Percentiles rank a stretch among this genome's conserved stretches.
Evolutionary conservation across 1,140 invertebrate species (phyloP).

Genomic region (Euura saliciscinereae): DNA sequence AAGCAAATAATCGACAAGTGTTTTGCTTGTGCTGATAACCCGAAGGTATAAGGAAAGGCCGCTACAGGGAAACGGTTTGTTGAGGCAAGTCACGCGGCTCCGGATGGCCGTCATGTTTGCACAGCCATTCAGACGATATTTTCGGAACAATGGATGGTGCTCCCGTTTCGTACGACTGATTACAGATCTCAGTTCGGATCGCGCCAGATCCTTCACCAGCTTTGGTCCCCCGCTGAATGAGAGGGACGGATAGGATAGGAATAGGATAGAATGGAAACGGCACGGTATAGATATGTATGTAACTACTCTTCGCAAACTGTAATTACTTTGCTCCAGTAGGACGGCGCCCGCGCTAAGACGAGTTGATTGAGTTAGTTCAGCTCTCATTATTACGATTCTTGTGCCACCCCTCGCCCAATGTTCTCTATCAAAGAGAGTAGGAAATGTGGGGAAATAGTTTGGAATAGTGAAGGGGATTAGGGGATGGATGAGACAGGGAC

Average conservation of each 20-base stretch:
- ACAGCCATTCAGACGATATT: conserved; percentile 44
- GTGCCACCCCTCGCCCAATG: conserved; percentile 8
- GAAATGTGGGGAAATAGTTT: background rate
- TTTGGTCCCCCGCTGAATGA: background rate
- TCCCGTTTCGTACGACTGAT: conserved; percentile 5
- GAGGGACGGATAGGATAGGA: background rate
- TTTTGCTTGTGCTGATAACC: background rate
- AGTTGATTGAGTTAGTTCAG: conserved; percentile 36
- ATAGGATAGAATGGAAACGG: background rate
- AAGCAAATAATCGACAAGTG: conserved; percentile 1
- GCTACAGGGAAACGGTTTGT: conserved; percentile 17
- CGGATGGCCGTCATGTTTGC: conserved; percentile 32
- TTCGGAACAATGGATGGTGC: conserved; percentile 37
- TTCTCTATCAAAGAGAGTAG: conserved; percentile 8
- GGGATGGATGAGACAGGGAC: no score
- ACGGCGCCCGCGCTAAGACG: conserved; percentile 26
- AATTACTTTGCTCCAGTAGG: conserved; percentile 40
- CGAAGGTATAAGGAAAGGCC: background rate
- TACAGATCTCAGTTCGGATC: conserved; percentile 3
- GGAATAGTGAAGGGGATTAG: conserved; percentile 8
- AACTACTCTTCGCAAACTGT: conserved; percentile 24
- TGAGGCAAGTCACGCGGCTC: conserved; percentile 31
- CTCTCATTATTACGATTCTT: conserved; percentile 33
- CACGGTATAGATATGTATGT: background rate
- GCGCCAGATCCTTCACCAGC: background rate